Percentiles rank a stretch among this genome's conserved stretches.
These are phyloP conservation scores for Cryptoprocta ferox DNA, from an alignment of 2,797 vertebrate species.

Conservation along the genomic window DNA sequence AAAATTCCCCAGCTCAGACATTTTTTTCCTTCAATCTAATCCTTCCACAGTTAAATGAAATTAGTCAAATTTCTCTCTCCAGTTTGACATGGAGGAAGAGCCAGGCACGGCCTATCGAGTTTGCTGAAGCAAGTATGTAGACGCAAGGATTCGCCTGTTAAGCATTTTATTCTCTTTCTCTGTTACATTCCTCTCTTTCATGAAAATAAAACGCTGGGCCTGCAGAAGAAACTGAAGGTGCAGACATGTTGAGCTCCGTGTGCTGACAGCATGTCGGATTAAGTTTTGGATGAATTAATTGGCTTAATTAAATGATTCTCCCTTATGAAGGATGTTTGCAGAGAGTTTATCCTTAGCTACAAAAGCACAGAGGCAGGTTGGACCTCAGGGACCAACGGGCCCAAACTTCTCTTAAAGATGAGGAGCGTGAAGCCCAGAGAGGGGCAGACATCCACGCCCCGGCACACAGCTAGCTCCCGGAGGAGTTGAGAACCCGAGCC, in stretches of 20 bases:
- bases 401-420: background rate
- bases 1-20: background rate
- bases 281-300: too few relatives aligned
- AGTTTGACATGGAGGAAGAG: background rate
- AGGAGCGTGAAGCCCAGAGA: background rate
- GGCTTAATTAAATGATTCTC: fast-evolving
- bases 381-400: background rate
- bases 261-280: background rate
- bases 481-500: background rate
- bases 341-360: background rate
- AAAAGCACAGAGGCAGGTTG: background rate
- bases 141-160: background rate
- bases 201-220: background rate
- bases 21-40: background rate
- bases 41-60: background rate
- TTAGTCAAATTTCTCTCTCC: background rate
- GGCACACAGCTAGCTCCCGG: background rate
- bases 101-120: fast-evolving
- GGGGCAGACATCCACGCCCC: fast-evolving
- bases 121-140: background rate
- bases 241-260: fast-evolving
- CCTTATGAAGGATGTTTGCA: background rate
- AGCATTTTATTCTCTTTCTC: background rate
- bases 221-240: background rate
- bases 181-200: background rate